Percentiles rank a stretch among this genome's conserved stretches.
Conservation (phyloP, 2,797 vertebrate species). For the Pteronotus mesoamericanus region DNA sequence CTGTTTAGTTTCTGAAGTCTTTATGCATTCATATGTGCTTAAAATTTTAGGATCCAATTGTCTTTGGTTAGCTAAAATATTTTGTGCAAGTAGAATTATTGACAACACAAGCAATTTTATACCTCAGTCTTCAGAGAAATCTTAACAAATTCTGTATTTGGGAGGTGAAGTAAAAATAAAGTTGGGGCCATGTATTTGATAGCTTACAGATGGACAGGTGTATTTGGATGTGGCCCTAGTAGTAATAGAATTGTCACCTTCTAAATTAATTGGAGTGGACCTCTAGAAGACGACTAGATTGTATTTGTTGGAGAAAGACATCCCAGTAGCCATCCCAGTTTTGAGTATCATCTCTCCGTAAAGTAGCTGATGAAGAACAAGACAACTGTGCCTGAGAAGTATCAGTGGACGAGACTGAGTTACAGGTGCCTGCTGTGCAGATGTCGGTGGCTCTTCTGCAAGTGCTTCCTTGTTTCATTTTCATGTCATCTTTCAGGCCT, state of each 20-base stretch:
- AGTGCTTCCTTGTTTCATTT: background rate
- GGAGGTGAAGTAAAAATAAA: background rate
- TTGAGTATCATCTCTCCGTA: background rate
- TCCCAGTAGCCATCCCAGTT: background rate
- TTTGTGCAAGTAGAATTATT: background rate
- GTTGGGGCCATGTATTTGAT: background rate
- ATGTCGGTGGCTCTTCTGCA: background rate
- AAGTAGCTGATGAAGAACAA: background rate
- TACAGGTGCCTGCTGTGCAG: background rate
- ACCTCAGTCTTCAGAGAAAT: background rate
- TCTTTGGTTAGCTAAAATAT: background rate
- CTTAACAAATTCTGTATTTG: background rate
- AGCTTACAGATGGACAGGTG: background rate
- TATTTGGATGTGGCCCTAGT: background rate
- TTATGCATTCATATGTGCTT: background rate
- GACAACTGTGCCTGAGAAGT: background rate
- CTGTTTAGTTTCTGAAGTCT: slow-evolving; percentile 9
- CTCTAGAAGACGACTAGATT: background rate
- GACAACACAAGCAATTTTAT: background rate
- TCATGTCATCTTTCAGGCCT: slow-evolving; percentile 80
- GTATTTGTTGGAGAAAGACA: background rate
- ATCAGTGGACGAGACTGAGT: background rate
- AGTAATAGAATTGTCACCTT: background rate
- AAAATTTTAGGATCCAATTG: background rate
- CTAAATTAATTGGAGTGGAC: background rate